These are phyloP conservation scores for Onchidella celtica DNA, from an alignment of 2,888 invertebrate genomes.

Conservation along the genomic window DNA sequence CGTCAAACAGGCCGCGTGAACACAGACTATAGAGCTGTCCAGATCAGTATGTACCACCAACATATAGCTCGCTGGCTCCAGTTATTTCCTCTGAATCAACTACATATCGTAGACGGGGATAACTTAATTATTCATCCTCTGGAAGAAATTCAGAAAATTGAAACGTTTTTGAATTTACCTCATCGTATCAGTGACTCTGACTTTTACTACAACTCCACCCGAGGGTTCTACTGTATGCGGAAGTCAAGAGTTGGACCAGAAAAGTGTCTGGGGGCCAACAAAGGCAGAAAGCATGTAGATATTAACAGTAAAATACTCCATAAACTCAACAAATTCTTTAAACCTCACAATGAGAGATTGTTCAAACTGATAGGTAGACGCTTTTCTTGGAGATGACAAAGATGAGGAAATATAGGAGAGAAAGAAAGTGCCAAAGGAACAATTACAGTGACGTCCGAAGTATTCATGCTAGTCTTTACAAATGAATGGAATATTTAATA, in stretches of 20 bases:
- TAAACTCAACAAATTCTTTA: constrained; percentile 72
- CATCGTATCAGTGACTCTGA: constrained; percentile 84
- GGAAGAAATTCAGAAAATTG: constrained; percentile 73
- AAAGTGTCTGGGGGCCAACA: constrained; percentile 94
- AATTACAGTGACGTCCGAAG: no score
- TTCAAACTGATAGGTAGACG: constrained; percentile 94
- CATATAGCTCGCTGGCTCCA: constrained; percentile 95
- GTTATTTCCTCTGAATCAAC: constrained; percentile 93
- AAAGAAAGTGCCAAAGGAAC: no score
- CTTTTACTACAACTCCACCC: constrained; percentile 97
- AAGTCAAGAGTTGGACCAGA: constrained; percentile 84
- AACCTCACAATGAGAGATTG: constrained; percentile 73
- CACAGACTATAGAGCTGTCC: constrained; percentile 80
- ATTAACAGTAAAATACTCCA: constrained; percentile 86
- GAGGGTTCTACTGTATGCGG: constrained; percentile 96
- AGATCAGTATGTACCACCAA: constrained; percentile 81
- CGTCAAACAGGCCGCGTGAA: constrained; percentile 78
- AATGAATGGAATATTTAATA: no score
- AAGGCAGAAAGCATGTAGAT: constrained; percentile 91
- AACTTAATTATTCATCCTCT: constrained; percentile 75
- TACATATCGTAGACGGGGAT: constrained; percentile 91
- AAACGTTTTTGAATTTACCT: constrained; percentile 75
- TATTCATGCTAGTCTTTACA: no score
- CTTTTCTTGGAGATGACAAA: constrained; percentile 89
- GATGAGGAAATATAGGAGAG: neutral